These are phyloP conservation scores for Chaetodon trifasciatus DNA, from an alignment of 2,797 vertebrate species.

Conservation along the genomic window DNA sequence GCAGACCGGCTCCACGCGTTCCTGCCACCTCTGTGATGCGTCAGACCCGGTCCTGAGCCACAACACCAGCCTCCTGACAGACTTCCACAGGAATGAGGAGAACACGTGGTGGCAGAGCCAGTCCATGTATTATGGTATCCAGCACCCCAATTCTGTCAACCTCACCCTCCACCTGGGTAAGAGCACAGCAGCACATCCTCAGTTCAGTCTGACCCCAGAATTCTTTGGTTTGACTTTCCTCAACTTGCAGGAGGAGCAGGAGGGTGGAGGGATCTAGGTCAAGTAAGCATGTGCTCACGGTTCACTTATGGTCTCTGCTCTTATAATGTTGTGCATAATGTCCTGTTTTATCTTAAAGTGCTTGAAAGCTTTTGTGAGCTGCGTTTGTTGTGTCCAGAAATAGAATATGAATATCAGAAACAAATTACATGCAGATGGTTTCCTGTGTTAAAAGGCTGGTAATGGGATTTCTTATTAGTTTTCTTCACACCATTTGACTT, in stretches of 20 bases:
- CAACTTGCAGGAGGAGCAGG: conserved; percentile 1
- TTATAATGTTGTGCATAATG: conserved; percentile 2
- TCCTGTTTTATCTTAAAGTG: conserved; percentile 8
- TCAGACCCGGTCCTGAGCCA: conserved; percentile 82
- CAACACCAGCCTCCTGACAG: conserved; percentile 90
- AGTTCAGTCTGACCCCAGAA: conserved; percentile 8
- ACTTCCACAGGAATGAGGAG: conserved; percentile 93
- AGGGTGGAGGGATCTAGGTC: conserved; percentile 12
- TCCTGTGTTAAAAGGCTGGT: conserved; percentile 3
- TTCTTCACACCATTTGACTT: conserved; percentile 8
- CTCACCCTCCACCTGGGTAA: conserved; percentile 93
- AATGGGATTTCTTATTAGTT: conserved; percentile 20
- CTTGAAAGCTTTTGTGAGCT: conserved; percentile 18
- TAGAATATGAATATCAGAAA: conserved; percentile 4
- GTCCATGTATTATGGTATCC: conserved; percentile 93
- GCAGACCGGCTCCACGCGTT: conserved; percentile 89
- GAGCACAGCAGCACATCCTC: conserved; percentile 49
- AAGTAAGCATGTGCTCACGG: conserved; percentile 2
- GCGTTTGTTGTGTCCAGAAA: conserved; percentile 12
- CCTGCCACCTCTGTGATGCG: conserved; percentile 89
- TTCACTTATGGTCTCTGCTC: conserved; percentile 14
- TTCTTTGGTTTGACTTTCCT: conserved; percentile 15
- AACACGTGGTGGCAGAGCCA: conserved; percentile 98
- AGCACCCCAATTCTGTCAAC: conserved; percentile 92
- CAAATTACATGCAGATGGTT: conserved; percentile 24